Evolutionary conservation across 1,140 invertebrate species (phyloP), one percentile per base, ranked within the genome.

Genomic region (Apocrypta bakeri): DNA sequence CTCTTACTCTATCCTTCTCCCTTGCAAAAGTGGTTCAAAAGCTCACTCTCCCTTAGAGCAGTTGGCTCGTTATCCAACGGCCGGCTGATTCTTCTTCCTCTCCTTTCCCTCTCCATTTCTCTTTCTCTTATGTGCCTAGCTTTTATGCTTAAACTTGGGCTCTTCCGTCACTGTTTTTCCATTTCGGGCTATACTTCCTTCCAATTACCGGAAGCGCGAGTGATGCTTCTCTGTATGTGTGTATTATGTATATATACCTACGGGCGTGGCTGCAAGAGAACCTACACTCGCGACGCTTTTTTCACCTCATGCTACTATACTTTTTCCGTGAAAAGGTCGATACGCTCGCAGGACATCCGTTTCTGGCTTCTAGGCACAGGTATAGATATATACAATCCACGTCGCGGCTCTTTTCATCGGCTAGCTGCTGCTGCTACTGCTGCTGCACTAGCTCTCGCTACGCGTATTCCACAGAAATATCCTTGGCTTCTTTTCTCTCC

Each of bases 281-380:
- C 33, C 33, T 37, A 37, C 33, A 4, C 42, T 31, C 27, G 14
- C 73, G 9, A 31, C 24, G 31, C 61, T 24, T 66, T 37, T 37
- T 77, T 31, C 31, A 63, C 4, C 75, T 21, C 72, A 7, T 7
- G 72, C n/a, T 21, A 56, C 40, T 74, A 66, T 56, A 29, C 82
- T 83, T 81, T 73, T 84, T 84, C 81, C 81, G 80, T 80, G 82
- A 37, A 84, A 84, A 84, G 82, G 84, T 85, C 85, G 85, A 85
- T 84, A 85, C 81, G 82, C 83, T 79, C 84, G 81, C 80, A 79
- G 84, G 84, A 85, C 84, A 83, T 85, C 85, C 84, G 83, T 85
- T 56, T 85, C 79, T 66, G 78, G 82, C 84, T 77, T 40, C n/a
- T 17, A n/a, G 56, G 66, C 56, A 40, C 2, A 0, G 14, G 17